phyloP scores from a whole-genome alignment of 2,888 invertebrate genomes.

The Ophion ellenae region DNA sequence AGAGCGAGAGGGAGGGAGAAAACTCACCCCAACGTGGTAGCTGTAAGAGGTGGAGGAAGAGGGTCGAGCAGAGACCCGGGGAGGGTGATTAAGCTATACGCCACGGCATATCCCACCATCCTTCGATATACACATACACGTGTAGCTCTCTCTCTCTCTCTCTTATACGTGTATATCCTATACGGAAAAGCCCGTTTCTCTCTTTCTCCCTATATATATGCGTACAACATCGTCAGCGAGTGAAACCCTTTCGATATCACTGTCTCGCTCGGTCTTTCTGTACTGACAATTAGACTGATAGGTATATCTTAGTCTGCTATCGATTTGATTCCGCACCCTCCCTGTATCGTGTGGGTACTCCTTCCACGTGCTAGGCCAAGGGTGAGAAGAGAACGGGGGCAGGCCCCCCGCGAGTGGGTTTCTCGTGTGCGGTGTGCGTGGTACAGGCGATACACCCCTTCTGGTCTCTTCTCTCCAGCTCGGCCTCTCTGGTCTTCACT shows the following conservation, averaged over 20 bases:
- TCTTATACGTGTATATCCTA: constrained; percentile 22
- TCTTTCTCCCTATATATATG: constrained; percentile 20
- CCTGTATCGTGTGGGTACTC: constrained; percentile 73
- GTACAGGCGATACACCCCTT: constrained; percentile 32
- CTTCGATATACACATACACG: constrained; percentile 36
- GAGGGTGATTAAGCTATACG: constrained; percentile 86
- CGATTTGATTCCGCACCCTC: constrained; percentile 83
- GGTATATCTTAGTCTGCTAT: constrained; percentile 84
- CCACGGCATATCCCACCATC: constrained; percentile 85
- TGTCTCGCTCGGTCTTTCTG: constrained; percentile 82
- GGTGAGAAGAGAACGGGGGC: constrained; percentile 1
- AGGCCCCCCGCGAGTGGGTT: constrained; percentile 33
- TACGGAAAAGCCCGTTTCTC: constrained; percentile 14
- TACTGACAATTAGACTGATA: constrained; percentile 85
- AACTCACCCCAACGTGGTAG: constrained; percentile 54
- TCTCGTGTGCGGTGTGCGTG: constrained; percentile 33
- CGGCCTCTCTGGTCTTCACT: constrained; percentile 18
- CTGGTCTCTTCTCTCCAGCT: constrained; percentile 30
- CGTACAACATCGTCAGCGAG: constrained; percentile 51
- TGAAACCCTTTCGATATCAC: constrained; percentile 77
- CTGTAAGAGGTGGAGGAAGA: constrained; percentile 67
- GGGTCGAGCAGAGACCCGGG: constrained; percentile 72
- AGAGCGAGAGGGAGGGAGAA: constrained; percentile 63
- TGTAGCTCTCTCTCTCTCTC: constrained; percentile 1
- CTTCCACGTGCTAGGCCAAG: constrained; percentile 26